A percentile compares a stretch with the other conserved stretches of the same genome.
These are phyloP conservation scores for Leptinotarsa haldemani DNA, from an alignment of 2,888 invertebrate species.

Conservation along the genomic window DNA sequence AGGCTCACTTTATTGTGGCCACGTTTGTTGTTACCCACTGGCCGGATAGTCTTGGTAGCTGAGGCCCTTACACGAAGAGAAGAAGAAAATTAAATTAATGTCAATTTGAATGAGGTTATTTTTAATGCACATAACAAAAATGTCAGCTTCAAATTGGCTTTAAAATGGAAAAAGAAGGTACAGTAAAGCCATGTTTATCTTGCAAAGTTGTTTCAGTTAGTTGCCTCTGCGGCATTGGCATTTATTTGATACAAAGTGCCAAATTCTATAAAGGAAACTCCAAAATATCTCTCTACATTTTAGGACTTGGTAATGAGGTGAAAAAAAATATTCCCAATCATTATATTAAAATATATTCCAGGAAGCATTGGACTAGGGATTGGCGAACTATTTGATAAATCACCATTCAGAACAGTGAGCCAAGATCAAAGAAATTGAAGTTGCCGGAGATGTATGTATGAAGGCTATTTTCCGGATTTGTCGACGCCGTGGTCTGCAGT, in stretches of 20 bases:
- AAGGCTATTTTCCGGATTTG: too few species aligned
- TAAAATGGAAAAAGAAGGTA: slow-evolving; percentile 39
- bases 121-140: too few species aligned
- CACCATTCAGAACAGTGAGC: slow-evolving; percentile 53
- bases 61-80: too few species aligned
- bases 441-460: too few species aligned
- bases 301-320: slow-evolving; percentile 56
- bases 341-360: slow-evolving; percentile 48
- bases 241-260: slow-evolving; percentile 58
- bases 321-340: slow-evolving; percentile 8
- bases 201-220: slow-evolving; percentile 61
- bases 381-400: slow-evolving; percentile 60
- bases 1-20: too few species aligned
- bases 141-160: not conserved
- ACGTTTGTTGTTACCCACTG: too few species aligned
- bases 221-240: slow-evolving; percentile 59
- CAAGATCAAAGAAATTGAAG: too few species aligned
- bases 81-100: too few species aligned
- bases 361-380: slow-evolving; percentile 58
- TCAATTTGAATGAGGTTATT: too few species aligned
- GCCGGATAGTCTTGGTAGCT: too few species aligned
- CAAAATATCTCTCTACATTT: slow-evolving; percentile 53
- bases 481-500: too few species aligned
- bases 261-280: slow-evolving; percentile 51
- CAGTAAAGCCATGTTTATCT: slow-evolving; percentile 52